Evolutionary conservation across 2,797 vertebrate species (phyloP).

Genomic region (Streptopelia turtur): DNA sequence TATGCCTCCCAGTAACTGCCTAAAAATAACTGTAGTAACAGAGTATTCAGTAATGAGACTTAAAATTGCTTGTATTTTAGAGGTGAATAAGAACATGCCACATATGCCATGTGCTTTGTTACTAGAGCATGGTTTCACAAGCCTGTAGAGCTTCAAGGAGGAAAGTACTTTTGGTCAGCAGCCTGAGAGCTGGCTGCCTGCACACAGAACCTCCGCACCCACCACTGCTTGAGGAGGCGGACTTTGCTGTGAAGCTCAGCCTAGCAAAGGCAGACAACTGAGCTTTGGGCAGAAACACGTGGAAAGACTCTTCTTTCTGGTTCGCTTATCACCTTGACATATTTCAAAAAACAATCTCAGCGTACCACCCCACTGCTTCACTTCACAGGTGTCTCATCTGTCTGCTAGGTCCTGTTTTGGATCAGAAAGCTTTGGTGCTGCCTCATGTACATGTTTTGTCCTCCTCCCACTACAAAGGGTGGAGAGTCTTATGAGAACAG

Average conservation of each 20-base stretch:
- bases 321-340: not conserved
- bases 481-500: not conserved
- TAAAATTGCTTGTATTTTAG: not conserved
- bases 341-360: not conserved
- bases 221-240: fast-evolving
- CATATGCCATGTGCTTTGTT: not conserved
- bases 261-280: not conserved
- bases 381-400: not conserved
- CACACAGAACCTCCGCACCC: not conserved
- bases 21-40: not conserved
- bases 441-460: fast-evolving
- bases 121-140: not conserved
- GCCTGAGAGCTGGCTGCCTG: fast-evolving
- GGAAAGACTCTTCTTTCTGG: not conserved
- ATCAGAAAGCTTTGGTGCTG: not conserved
- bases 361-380: fast-evolving
- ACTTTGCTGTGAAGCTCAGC: fast-evolving
- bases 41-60: not conserved
- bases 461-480: fast-evolving
- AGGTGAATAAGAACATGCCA: not conserved
- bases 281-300: fast-evolving
- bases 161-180: not conserved
- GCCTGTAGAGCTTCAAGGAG: not conserved
- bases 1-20: not conserved
- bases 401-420: not conserved